phyloP scores from a whole-genome alignment of 2,113 vertebrate species.

The Australoheros scitulus region DNA sequence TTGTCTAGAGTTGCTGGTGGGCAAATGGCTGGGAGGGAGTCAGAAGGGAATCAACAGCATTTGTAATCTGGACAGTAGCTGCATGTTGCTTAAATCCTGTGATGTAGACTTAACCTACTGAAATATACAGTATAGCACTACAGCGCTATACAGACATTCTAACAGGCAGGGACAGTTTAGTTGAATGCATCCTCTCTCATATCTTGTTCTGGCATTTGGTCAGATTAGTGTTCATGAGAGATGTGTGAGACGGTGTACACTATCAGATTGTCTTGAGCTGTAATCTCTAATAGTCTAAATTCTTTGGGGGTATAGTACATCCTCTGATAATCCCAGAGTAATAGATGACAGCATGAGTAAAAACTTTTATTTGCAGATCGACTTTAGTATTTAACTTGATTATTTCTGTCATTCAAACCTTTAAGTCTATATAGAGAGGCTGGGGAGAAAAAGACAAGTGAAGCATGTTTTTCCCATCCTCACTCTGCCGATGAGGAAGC shows the following conservation, averaged over 20 bases:
- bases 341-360: conserved; percentile 66
- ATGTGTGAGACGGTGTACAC: conserved; percentile 21
- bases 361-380: conserved; percentile 75
- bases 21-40: conserved; percentile 88
- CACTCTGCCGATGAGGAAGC: conserved; percentile 85
- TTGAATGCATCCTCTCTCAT: conserved; percentile 21
- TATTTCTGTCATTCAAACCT: conserved; percentile 77
- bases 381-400: conserved; percentile 79
- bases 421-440: conserved; percentile 71
- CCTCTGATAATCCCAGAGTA: conserved; percentile 72
- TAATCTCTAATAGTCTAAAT: conserved; percentile 62
- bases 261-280: conserved; percentile 62
- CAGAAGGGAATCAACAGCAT: conserved; percentile 83
- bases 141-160: conserved; percentile 10
- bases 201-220: conserved; percentile 34
- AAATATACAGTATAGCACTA: conserved; percentile 15
- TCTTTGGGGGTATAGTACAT: conserved; percentile 60
- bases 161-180: conserved; percentile 7
- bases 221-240: conserved; percentile 51
- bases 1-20: conserved; percentile 90
- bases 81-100: conserved; percentile 64
- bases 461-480: conserved; percentile 78
- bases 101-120: conserved; percentile 54
- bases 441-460: conserved; percentile 83
- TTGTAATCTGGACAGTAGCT: conserved; percentile 63